These are phyloP conservation scores for Zelostemma sp. DNA, from an alignment of 1,140 invertebrate species.

Conservation along the genomic window DNA sequence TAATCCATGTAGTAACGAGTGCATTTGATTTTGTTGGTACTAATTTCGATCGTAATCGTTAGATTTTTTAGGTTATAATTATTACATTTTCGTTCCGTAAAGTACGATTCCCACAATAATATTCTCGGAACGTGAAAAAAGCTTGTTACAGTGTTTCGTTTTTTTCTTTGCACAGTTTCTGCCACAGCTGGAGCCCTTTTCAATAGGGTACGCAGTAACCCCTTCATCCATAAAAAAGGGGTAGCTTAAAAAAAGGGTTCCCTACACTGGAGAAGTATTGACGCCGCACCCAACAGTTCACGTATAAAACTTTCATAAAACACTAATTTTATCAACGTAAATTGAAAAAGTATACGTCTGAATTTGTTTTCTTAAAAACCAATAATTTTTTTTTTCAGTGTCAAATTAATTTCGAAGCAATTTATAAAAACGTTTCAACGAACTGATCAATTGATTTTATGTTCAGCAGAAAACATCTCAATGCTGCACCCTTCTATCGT, in stretches of 20 bases:
- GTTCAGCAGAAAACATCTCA: constrained; percentile 8
- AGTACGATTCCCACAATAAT: too few species aligned
- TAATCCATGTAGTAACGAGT: too few species aligned
- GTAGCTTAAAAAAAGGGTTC: constrained; percentile 61
- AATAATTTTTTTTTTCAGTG: neutral
- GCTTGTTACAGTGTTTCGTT: neutral
- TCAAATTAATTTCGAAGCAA: constrained; percentile 6
- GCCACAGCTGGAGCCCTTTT: constrained; percentile 43
- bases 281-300: constrained; percentile 5
- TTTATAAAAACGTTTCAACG: constrained; percentile 4
- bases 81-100: too few species aligned
- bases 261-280: constrained; percentile 46
- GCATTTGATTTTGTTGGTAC: too few species aligned
- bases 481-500: constrained; percentile 40
- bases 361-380: neutral
- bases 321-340: too few species aligned
- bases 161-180: neutral
- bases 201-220: constrained; percentile 53
- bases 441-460: constrained; percentile 13
- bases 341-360: too few species aligned
- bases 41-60: too few species aligned
- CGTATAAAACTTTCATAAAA: neutral
- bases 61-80: neutral
- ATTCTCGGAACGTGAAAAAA: neutral
- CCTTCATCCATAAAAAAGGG: constrained; percentile 60